Percentiles rank a stretch among this genome's conserved stretches.
These are phyloP conservation scores for Musca domestica DNA, from an alignment of 1,140 invertebrate genomes.

Conservation along the genomic window DNA sequence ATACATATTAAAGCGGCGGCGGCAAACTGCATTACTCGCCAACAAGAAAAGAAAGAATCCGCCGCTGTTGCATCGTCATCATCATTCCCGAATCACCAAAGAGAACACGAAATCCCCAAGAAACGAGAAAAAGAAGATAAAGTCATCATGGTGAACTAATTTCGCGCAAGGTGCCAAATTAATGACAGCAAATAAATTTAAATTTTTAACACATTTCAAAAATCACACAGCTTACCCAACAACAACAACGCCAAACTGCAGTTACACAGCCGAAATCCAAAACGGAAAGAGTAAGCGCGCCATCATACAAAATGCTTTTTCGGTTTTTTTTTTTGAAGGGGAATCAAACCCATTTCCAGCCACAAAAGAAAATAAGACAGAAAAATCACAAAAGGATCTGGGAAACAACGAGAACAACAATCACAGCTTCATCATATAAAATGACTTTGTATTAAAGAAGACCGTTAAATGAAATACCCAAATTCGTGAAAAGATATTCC, in stretches of 20 bases:
- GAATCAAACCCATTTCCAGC: no score
- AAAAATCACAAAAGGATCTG: no score
- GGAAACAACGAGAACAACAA: no score
- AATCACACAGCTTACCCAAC: not conserved
- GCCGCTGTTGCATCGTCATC: not conserved
- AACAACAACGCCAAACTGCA: no score
- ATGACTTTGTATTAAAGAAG: not conserved
- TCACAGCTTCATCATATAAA: no score
- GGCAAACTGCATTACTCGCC: not conserved
- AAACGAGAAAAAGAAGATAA: slow-evolving; percentile 12
- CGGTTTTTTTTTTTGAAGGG: no score
- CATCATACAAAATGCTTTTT: no score
- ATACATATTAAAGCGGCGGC: not conserved
- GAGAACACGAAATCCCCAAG: not conserved
- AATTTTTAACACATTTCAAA: slow-evolving; percentile 21
- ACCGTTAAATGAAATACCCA: slow-evolving; percentile 16
- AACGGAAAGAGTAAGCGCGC: no score
- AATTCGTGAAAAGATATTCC: not conserved
- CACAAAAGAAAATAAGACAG: no score
- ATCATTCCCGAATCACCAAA: slow-evolving; percentile 9
- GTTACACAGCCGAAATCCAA: no score
- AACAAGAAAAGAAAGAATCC: no score
- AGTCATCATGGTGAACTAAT: slow-evolving; percentile 21
- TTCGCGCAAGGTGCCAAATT: slow-evolving; percentile 22
- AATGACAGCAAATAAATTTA: slow-evolving; percentile 23